A percentile compares a stretch with the other conserved stretches of the same genome.
Conservation (phyloP, 2,113 vertebrate genomes). For the Gnathonemus longibarbis region DNA sequence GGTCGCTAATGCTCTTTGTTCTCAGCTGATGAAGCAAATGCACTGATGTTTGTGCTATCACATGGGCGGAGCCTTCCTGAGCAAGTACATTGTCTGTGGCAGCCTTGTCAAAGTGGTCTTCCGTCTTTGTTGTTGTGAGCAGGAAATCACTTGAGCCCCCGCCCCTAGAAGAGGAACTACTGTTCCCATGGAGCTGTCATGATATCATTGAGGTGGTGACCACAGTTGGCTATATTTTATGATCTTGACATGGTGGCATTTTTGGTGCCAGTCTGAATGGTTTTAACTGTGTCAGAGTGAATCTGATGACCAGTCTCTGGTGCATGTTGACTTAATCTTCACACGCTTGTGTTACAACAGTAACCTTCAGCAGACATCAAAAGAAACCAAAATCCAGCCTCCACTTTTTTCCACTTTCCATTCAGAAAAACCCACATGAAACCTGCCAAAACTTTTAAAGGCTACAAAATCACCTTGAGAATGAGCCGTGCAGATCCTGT, state of each 20-base stretch:
- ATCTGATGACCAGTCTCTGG: background rate
- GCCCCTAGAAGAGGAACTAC: background rate
- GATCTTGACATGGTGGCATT: background rate
- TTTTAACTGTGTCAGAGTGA: background rate
- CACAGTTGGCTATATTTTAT: background rate
- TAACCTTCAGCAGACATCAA: background rate
- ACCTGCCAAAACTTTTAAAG: background rate
- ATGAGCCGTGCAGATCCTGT: background rate
- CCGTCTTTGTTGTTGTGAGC: background rate
- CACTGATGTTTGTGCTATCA: background rate
- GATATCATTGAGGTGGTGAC: background rate
- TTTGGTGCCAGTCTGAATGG: background rate
- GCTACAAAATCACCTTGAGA: background rate
- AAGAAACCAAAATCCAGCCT: background rate
- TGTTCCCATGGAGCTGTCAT: background rate
- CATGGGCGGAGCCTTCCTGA: background rate
- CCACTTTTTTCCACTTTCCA: background rate
- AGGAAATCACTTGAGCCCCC: background rate
- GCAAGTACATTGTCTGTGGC: background rate
- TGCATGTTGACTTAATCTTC: background rate
- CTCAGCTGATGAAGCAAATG: background rate
- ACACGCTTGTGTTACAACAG: background rate
- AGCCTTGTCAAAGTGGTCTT: background rate
- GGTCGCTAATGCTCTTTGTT: conserved; percentile 11
- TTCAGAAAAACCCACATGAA: background rate